Evolutionary conservation across 2,888 invertebrate species (phyloP).

Genomic region (Lissocephala sabroskyi): DNA sequence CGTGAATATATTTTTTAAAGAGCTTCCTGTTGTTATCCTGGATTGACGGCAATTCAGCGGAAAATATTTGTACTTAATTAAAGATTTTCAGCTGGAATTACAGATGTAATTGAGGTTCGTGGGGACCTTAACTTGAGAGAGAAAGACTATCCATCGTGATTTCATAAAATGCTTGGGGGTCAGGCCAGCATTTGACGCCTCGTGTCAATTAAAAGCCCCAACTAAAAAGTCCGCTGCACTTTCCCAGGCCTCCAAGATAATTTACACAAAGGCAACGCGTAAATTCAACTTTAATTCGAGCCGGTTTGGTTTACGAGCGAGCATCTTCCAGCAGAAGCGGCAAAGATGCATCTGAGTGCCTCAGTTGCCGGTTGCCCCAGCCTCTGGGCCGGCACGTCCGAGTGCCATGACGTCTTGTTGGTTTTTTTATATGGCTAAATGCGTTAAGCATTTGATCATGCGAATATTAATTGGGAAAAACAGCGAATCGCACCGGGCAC

Average conservation of each 20-base stretch:
- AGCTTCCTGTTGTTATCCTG: too few relatives aligned
- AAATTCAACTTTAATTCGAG: slow-evolving; percentile 43
- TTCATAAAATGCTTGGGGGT: too few relatives aligned
- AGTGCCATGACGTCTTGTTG: slow-evolving; percentile 45
- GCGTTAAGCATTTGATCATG: slow-evolving; percentile 65
- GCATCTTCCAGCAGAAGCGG: too few relatives aligned
- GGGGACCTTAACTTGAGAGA: too few relatives aligned
- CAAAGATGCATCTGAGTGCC: slow-evolving; percentile 2
- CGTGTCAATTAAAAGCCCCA: slow-evolving; percentile 46
- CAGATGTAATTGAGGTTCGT: too few relatives aligned
- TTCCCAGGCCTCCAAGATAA: slow-evolving; percentile 49
- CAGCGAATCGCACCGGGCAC: slow-evolving; percentile 43
- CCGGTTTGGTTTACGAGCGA: slow-evolving; percentile 33
- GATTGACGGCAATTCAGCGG: too few relatives aligned
- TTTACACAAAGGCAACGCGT: slow-evolving; percentile 49
- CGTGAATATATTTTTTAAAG: too few relatives aligned
- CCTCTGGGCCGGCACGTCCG: too few relatives aligned
- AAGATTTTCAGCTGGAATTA: too few relatives aligned
- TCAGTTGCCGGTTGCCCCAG: too few relatives aligned
- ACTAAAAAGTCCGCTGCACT: slow-evolving; percentile 23
- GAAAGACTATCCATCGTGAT: too few relatives aligned
- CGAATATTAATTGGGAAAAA: slow-evolving; percentile 66
- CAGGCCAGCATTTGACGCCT: slow-evolving; percentile 39
- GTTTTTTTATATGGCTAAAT: slow-evolving; percentile 64
- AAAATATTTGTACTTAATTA: too few relatives aligned